Base-by-base conservation (phyloP, 2,113 vertebrate genomes). In the Rhabdornis inornatus region DNA sequence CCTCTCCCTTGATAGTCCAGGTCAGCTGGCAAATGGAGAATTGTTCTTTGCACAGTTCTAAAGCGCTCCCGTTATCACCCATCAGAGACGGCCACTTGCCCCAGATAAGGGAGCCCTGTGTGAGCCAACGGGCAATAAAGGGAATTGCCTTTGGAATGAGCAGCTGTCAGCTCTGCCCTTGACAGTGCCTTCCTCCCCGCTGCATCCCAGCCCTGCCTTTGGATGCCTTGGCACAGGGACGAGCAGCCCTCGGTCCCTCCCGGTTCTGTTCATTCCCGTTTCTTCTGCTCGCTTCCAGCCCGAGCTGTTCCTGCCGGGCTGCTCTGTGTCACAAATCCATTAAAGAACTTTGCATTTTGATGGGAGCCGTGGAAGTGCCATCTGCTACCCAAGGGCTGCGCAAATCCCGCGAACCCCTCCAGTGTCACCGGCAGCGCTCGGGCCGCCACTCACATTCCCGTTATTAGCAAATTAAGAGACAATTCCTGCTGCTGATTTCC, bases 401-500 rank as follows among this genome's bases (percentile, higher is more conserved):
- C 87, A 91, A 92, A 94, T 81, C 97, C 96, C 74, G 64, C 90
- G 49, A 91, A 86, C 66, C 96, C 92, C 89, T 74, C 95, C 96
- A 83, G 81, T 81, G 96, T 94, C 97, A 90, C 94, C 9, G 78
- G 90, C n/a, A 91, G 87, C 33, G 83, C 79, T 74, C 87, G 56
- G 94, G 96, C 89, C n/a, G 47, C 92, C n/a, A 14, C 77, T 92
- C 66, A 10, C 78, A 57, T 97, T 83, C 96, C 89, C 69, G 63
- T 97, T 96, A 97, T 97, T 97, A 97, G 96, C 97, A 97, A 98
- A 98, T 97, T 96, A 97, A 98, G 92, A 97, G 92, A 57, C 49
- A 66, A 78, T 91, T 95, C 92, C 93, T 44, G 94, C 96, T 94
- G 92, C 53, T 86, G 84, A 96, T 97, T 96, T 96, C 92, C 92